These are phyloP conservation scores for Labeo rohita DNA, from an alignment of 2,113 vertebrate species.

Conservation along the genomic window DNA sequence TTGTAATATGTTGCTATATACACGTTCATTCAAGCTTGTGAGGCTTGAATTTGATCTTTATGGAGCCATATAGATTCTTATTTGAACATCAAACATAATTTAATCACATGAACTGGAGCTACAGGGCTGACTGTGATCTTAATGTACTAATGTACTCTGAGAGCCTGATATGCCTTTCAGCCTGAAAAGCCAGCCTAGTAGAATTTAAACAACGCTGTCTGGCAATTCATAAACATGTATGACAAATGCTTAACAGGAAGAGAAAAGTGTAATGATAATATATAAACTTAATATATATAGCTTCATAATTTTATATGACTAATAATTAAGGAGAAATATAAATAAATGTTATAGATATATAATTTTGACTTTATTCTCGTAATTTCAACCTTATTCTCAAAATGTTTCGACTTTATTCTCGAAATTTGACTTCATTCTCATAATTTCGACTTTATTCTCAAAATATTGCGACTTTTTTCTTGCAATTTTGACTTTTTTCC, in stretches of 20 bases:
- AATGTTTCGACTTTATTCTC: no score
- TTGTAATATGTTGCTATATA: background rate
- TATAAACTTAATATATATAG: background rate
- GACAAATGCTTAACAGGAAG: background rate
- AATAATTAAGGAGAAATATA: no score
- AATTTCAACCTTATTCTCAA: no score
- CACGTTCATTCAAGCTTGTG: background rate
- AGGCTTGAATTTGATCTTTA: background rate
- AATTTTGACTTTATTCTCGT: no score
- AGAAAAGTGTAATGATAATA: background rate
- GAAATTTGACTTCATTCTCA: no score
- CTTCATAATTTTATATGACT: no score
- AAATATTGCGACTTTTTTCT: no score
- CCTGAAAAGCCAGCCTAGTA: background rate
- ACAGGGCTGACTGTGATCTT: slow-evolving; percentile 6
- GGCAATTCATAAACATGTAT: background rate
- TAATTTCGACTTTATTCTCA: no score
- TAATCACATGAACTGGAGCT: background rate
- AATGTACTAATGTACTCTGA: slow-evolving; percentile 16
- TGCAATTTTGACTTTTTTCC: no score
- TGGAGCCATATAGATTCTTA: slow-evolving; percentile 12
- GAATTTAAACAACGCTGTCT: background rate
- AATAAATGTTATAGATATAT: no score
- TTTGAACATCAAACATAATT: background rate
- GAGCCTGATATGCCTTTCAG: background rate